Evolutionary conservation across 2,797 vertebrate genomes (phyloP).

Genomic region (Enteromius viviparus): DNA sequence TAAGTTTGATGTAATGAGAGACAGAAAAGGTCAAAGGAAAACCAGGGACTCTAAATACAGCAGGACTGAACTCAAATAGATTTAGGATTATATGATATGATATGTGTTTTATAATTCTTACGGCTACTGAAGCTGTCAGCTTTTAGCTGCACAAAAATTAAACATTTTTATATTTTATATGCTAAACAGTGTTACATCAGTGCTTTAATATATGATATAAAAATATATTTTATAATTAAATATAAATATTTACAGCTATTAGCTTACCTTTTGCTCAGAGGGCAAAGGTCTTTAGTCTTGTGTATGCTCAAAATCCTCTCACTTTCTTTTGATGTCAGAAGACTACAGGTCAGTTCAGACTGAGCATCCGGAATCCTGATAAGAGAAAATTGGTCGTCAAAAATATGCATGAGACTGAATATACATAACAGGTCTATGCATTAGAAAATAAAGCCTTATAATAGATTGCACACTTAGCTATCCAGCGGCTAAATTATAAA

Average conservation of each 20-base stretch:
- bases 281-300: conserved; percentile 61
- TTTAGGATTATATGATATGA: neutral
- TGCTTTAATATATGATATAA: neutral
- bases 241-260: neutral
- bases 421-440: neutral
- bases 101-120: neutral
- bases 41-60: neutral
- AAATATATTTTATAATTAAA: neutral
- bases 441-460: conserved; percentile 1
- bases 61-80: neutral
- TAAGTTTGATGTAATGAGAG: conserved; percentile 11
- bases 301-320: conserved; percentile 57
- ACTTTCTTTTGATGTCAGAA: conserved; percentile 58
- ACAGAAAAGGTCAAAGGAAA: neutral
- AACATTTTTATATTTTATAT: neutral
- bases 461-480: neutral
- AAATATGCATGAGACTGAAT: conserved; percentile 1
- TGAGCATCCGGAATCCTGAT: conserved; percentile 73
- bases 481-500: neutral
- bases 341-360: conserved; percentile 57
- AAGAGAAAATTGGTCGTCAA: conserved; percentile 54
- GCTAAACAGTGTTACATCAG: no score
- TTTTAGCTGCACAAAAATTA: neutral
- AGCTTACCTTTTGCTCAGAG: conserved; percentile 67
- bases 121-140: no score